Evolutionary conservation across 2,113 vertebrate genomes (phyloP), one percentile per base, ranked within the genome.

Genomic region (Burhinus bistriatus): DNA sequence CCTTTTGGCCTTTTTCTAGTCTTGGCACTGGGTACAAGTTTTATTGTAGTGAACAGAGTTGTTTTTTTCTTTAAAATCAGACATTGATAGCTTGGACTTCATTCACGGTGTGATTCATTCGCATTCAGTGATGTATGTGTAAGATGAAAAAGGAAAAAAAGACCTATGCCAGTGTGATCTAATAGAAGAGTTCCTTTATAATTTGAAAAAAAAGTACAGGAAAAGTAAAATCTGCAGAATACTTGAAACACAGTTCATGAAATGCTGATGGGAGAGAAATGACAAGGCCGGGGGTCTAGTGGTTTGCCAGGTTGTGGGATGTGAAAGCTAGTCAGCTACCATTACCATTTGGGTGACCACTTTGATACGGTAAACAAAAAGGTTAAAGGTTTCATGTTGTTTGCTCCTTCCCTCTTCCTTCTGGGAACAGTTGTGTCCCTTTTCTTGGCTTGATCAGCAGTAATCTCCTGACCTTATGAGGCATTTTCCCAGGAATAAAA

Each of bases 401-500:
- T 94, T 90, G 55, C 76, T 90, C 79, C 55, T 80, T 95, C 54
- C 32, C 12, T 77, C 40, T 92, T 96, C 65, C 62, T 93, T 87
- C 79, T 96, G 87, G 75, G 92, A 95, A 69, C 78, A 78, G 72
- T 71, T 73, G 34, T 5, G 2, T 96, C 72, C 59, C n/a, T 91
- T 90, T 95, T 92, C 85, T 97, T 96, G 90, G 64, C 88, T 93
- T 87, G 71, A 78, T 83, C 70, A 85, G 64, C 87, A 79, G 32
- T 89, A 71, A 44, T 87, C 87, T 94, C 64, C 76, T 94, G 97
- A 96, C 95, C 96, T 93, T 42, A 4, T 59, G 59, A 93, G 57
- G 76, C 90, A 94, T 86, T 95, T 97, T 97, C 97, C 96, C 96
- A 96, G 92, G 90, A 96, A 83, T 78, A 66, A 6, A 89, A 80